Evolutionary conservation across 1,140 invertebrate genomes (phyloP).

Genomic region (Olivierus martensii): DNA sequence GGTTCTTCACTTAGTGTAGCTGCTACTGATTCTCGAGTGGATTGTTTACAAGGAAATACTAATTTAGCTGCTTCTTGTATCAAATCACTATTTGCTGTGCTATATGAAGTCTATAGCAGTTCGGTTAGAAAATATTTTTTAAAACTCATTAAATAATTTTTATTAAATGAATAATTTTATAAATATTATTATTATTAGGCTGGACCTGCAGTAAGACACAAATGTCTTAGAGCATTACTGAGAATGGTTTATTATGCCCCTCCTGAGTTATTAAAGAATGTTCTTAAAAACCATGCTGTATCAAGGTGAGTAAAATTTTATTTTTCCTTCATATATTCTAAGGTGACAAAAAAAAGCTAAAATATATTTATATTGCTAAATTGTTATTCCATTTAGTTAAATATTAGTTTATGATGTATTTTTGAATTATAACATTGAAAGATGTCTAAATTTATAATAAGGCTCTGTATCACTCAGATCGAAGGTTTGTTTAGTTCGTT

Average conservation of each 20-base stretch:
- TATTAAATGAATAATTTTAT: too few species aligned
- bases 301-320: too few species aligned
- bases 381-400: too few species aligned
- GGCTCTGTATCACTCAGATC: too few species aligned
- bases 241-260: slow-evolving; percentile 86
- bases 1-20: slow-evolving; percentile 16
- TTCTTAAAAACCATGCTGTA: slow-evolving; percentile 83
- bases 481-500: too few species aligned
- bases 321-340: too few species aligned
- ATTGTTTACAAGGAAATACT: slow-evolving; percentile 48
- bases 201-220: slow-evolving; percentile 90
- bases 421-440: too few species aligned
- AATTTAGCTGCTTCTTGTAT: slow-evolving; percentile 63
- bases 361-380: too few species aligned
- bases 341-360: too few species aligned
- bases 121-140: slow-evolving; percentile 39
- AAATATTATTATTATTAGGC: slow-evolving; percentile 36
- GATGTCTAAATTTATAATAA: too few species aligned
- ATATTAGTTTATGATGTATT: too few species aligned
- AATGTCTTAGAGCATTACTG: slow-evolving; percentile 85
- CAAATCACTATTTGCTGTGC: slow-evolving; percentile 65
- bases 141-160: too few species aligned
- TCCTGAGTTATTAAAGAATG: slow-evolving; percentile 41
- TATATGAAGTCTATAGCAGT: slow-evolving; percentile 94
- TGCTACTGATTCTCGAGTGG: slow-evolving; percentile 43